A percentile compares a stretch with the other conserved stretches of the same genome.
These are phyloP conservation scores for Galbula dea DNA, from an alignment of 2,113 vertebrate species.

Conservation along the genomic window DNA sequence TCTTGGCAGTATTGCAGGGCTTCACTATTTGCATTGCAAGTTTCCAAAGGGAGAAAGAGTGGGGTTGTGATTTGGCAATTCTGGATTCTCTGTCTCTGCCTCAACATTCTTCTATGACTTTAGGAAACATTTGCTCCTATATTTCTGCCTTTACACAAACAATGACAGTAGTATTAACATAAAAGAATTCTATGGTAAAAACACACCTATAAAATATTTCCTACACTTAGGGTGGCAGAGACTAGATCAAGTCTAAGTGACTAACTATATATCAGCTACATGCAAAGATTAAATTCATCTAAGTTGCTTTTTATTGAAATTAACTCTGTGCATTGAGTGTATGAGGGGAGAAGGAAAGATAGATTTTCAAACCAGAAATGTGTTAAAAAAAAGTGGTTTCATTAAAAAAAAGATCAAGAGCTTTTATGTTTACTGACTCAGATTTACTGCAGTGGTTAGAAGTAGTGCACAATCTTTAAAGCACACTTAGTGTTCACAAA, in stretches of 20 bases:
- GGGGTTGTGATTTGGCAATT: background rate
- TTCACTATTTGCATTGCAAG: background rate
- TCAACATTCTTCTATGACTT: background rate
- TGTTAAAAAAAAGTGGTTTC: fast-evolving
- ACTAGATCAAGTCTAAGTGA: background rate
- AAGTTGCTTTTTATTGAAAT: background rate
- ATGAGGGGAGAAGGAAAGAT: background rate
- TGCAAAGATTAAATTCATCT: background rate
- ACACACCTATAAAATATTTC: background rate
- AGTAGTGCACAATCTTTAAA: background rate
- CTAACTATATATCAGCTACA: background rate
- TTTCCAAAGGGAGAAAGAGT: background rate
- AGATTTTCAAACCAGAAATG: background rate
- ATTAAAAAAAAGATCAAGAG: background rate
- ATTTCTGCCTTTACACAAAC: background rate
- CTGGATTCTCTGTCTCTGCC: background rate
- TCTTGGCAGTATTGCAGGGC: background rate
- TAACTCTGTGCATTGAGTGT: background rate
- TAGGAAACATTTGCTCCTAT: background rate
- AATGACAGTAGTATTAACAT: background rate
- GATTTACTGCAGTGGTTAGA: background rate
- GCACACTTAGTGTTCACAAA: background rate
- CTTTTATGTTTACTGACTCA: background rate
- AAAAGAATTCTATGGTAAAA: background rate
- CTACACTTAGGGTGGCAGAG: background rate